These are phyloP conservation scores for Andrena chrysosceles DNA, from an alignment of 2,888 invertebrate species.

Conservation along the genomic window DNA sequence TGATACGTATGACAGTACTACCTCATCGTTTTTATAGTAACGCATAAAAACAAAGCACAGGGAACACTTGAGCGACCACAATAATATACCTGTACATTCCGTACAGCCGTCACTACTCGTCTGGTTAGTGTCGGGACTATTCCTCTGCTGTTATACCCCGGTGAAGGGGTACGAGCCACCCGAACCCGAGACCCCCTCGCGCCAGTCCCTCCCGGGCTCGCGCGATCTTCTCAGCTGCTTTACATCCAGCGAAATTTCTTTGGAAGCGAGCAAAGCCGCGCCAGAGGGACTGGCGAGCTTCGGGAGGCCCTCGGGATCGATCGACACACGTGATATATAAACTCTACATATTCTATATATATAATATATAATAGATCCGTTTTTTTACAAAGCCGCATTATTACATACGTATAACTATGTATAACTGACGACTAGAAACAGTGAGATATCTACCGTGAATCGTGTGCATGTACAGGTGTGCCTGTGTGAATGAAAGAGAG, in stretches of 20 bases:
- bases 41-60: conserved; percentile 66
- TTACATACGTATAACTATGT: conserved; percentile 56
- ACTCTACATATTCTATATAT: conserved; percentile 48
- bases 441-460: conserved; percentile 34
- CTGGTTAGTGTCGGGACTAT: conserved; percentile 63
- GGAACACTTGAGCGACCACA: conserved; percentile 70
- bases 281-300: too few relatives aligned
- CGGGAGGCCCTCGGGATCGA: conserved; percentile 50
- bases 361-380: conserved; percentile 53
- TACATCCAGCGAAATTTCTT: neutral
- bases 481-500: conserved; percentile 22
- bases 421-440: conserved; percentile 40
- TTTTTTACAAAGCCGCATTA: conserved; percentile 63
- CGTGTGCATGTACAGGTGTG: conserved; percentile 43
- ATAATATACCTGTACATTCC: conserved; percentile 70
- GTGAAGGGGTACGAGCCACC: conserved; percentile 43
- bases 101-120: conserved; percentile 68
- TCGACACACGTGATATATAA: conserved; percentile 63
- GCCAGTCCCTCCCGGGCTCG: conserved; percentile 9
- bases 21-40: conserved; percentile 79
- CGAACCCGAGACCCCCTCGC: conserved; percentile 51
- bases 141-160: conserved; percentile 64
- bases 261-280: too few relatives aligned
- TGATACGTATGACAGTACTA: conserved; percentile 77
- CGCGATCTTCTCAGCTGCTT: neutral